These are phyloP conservation scores for Charanyca ferruginea DNA, from an alignment of 2,888 invertebrate genomes.

Conservation along the genomic window DNA sequence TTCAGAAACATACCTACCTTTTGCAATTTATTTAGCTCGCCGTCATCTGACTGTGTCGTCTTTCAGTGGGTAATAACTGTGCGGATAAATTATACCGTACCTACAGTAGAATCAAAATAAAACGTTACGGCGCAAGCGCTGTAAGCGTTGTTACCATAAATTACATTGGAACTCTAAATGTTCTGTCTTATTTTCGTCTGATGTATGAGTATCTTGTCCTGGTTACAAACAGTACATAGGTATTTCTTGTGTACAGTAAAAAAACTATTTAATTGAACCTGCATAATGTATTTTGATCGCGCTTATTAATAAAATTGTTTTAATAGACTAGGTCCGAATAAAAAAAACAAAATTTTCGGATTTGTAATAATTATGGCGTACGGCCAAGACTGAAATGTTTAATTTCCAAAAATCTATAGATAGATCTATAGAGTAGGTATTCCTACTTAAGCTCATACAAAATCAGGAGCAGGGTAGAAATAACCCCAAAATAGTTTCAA, in stretches of 20 bases:
- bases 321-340: no score
- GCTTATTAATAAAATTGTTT: not conserved
- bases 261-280: constrained; percentile 13
- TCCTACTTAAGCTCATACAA: no score
- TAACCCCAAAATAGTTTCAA: no score
- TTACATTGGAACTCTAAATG: constrained; percentile 23
- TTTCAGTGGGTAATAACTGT: constrained; percentile 10
- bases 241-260: not conserved
- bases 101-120: constrained; percentile 15
- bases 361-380: no score
- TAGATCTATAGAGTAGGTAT: no score
- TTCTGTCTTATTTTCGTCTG: constrained; percentile 18
- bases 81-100: constrained; percentile 1
- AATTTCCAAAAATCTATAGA: no score
- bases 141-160: constrained; percentile 19
- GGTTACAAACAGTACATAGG: not conserved
- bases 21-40: constrained; percentile 4
- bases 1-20: not conserved
- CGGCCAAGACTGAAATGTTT: no score
- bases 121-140: constrained; percentile 13
- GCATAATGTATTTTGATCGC: not conserved
- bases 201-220: constrained; percentile 24
- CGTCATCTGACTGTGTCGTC: constrained; percentile 13
- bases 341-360: no score
- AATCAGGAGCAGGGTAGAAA: no score